Percentiles rank a stretch among this genome's conserved stretches.
These are phyloP conservation scores for Trissolcus brochymenae DNA, from an alignment of 2,888 invertebrate genomes.

Conservation along the genomic window DNA sequence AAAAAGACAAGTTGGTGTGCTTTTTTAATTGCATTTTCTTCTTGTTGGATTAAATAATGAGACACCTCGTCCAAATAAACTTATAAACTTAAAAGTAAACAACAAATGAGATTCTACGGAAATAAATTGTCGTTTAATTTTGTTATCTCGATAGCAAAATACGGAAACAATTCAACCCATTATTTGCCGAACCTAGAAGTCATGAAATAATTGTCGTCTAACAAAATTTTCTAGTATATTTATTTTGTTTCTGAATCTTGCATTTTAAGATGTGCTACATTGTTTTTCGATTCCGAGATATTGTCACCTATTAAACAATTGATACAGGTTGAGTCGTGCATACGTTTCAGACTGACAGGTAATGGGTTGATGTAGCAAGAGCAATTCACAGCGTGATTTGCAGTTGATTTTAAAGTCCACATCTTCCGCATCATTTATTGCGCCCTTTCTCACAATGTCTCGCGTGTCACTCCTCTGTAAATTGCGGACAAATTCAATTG, in stretches of 20 bases:
- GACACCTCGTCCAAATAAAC: slow-evolving; percentile 63
- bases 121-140: slow-evolving; percentile 68
- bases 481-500: slow-evolving; percentile 8
- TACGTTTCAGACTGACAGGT: too few species aligned
- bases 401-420: slow-evolving; percentile 63
- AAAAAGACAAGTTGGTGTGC: too few species aligned
- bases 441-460: slow-evolving; percentile 44
- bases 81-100: slow-evolving; percentile 20
- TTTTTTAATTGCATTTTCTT: too few species aligned
- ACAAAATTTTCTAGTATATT: too few species aligned
- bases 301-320: too few species aligned
- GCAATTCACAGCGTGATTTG: slow-evolving; percentile 48
- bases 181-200: too few species aligned
- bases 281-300: too few species aligned
- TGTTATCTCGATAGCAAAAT: slow-evolving; percentile 69
- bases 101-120: background rate
- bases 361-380: slow-evolving; percentile 9
- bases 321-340: too few species aligned
- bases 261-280: too few species aligned
- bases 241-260: too few species aligned
- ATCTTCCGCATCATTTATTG: slow-evolving; percentile 37
- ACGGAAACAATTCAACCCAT: slow-evolving; percentile 29
- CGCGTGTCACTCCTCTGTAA: slow-evolving; percentile 31
- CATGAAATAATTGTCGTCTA: too few species aligned
- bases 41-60: background rate